phyloP scores from a whole-genome alignment of 2,113 vertebrate species.

The Ciconia stormi region DNA sequence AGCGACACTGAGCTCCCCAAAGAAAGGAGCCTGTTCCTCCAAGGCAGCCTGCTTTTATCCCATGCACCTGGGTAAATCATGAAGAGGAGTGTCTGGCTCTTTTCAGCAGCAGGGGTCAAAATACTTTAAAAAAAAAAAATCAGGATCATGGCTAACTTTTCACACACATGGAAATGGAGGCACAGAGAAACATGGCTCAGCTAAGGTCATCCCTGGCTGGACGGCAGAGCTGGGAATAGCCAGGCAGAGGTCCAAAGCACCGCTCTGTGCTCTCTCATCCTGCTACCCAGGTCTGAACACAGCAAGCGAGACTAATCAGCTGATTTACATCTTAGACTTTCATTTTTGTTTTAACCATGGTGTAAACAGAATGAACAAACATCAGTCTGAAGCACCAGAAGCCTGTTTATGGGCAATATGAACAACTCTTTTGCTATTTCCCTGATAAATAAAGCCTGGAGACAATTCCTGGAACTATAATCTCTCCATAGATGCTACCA shows the following conservation, averaged over 20 bases:
- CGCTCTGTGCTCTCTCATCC: neutral
- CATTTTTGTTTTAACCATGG: neutral
- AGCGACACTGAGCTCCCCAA: neutral
- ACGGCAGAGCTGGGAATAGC: neutral
- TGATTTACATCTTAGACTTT: neutral
- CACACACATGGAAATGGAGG: neutral
- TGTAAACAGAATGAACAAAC: neutral
- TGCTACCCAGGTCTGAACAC: neutral
- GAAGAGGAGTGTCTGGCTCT: conserved; percentile 44
- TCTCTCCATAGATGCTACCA: neutral
- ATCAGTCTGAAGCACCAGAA: neutral
- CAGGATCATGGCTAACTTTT: neutral
- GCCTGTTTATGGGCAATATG: neutral
- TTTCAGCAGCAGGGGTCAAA: conserved; percentile 60
- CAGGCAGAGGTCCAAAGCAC: neutral
- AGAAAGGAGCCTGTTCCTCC: conserved; percentile 9
- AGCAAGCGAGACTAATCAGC: neutral
- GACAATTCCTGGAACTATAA: neutral
- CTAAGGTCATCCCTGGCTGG: neutral
- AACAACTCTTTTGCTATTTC: neutral
- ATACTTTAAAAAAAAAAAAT: neutral
- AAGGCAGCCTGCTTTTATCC: conserved; percentile 33
- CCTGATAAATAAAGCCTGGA: neutral
- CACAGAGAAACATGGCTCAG: neutral
- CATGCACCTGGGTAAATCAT: neutral